Base-by-base conservation (phyloP, 92 coral and sea anemone genomes). In the Phymanthus crucifer region DNA sequence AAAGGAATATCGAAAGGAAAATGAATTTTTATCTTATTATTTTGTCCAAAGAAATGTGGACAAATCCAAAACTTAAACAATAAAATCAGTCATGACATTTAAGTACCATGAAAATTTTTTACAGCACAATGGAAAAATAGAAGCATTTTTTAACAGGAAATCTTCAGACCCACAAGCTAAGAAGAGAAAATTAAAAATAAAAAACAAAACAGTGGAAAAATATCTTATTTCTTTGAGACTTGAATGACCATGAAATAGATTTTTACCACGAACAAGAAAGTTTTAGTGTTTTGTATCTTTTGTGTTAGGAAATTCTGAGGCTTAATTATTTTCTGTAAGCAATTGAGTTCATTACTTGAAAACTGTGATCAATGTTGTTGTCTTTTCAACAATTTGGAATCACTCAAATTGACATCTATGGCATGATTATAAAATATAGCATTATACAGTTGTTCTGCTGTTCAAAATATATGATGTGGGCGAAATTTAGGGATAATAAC, bases 281-380 rank as follows among this genome's bases (percentile, higher is more conserved):
- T 12, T 12, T n/a, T 6, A 11, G 6, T 8, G 4, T 33, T 24
- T n/a, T 61, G 7, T 57, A 2, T 57, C 5, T n/a, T 11, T 21
- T 24, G 19, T 61, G 68, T 33, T 10, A 24, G 18, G 68, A 27
- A 61, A 27, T 8, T 24, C n/a, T 54, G 6, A 6, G 8, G 33
- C 1, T 8, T 61, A 27, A 27, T 61, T 61, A 27, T 58, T 61
- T 61, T 61, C 17, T 29, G 17, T 27, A 10, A n/a, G 64, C 29
- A 24, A 61, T 61, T 27, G 68, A 61, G 68, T 61, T 54, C 35
- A 61, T 61, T 61, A 61, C 14, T 61, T 27, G 34, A 61, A 61
- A 19, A 7, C 64, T 26, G n/a, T 61, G 64, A 54, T 54, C 23
- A 23, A 23, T 54, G 68, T 12, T 61, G 36, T 61, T 21, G 64